A percentile compares a stretch with the other conserved stretches of the same genome.
Conservation (phyloP, 2,113 vertebrate species). For the Columba livia region DNA sequence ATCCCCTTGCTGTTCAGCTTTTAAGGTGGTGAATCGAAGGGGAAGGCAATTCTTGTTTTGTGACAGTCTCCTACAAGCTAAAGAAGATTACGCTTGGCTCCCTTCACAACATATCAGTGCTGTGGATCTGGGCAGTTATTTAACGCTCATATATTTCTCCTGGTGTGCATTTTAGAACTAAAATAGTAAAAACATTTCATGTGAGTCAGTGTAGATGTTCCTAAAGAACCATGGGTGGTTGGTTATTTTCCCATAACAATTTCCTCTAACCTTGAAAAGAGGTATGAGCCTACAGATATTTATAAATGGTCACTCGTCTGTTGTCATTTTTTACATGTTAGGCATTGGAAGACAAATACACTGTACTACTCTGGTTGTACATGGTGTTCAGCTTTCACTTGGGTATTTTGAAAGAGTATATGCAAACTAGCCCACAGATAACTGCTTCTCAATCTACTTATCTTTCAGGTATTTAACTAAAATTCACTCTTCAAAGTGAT, state of each 20-base stretch:
- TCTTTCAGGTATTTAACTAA: neutral
- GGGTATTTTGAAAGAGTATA: neutral
- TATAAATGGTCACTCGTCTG: neutral
- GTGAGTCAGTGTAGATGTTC: neutral
- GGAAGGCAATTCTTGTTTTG: neutral
- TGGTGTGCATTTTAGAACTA: neutral
- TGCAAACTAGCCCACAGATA: neutral
- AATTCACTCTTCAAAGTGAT: neutral
- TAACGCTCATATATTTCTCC: neutral
- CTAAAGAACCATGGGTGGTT: neutral
- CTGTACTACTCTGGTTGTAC: neutral
- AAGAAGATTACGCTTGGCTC: neutral
- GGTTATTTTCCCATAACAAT: neutral
- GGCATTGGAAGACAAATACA: neutral
- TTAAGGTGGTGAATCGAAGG: neutral
- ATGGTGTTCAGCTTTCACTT: neutral
- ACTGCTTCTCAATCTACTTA: neutral
- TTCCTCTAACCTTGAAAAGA: conserved; percentile 2
- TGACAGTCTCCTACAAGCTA: neutral
- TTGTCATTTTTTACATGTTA: neutral
- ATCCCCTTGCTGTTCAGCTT: neutral
- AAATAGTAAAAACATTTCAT: neutral
- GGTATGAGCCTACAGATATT: neutral
- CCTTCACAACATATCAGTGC: neutral
- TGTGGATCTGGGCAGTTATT: neutral